phyloP scores from a whole-genome alignment of 1,140 invertebrate species.

The Mizuhopecten yessoensis region DNA sequence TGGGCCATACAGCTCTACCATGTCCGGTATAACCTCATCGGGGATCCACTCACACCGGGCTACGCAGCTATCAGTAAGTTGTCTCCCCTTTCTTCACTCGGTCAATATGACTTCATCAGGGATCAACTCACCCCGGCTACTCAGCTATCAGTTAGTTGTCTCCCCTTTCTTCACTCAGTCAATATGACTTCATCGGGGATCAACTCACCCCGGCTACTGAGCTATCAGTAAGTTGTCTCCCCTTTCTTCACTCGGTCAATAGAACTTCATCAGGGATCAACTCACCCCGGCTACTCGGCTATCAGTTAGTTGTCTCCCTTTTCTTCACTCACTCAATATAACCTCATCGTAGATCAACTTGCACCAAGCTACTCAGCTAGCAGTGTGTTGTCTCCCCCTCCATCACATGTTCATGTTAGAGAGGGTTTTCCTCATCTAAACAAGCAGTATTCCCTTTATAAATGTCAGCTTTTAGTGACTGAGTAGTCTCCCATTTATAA shows the following conservation, averaged over 20 bases:
- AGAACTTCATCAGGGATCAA: slow-evolving; percentile 84
- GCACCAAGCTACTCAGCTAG: no score
- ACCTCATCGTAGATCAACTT: no score
- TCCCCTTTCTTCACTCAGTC: background rate
- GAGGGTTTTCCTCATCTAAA: no score
- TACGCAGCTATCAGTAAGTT: slow-evolving; percentile 83
- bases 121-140: slow-evolving; percentile 85
- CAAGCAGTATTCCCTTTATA: no score
- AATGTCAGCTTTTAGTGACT: no score
- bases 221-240: slow-evolving; percentile 79
- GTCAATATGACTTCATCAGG: slow-evolving; percentile 78
- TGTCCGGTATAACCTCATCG: slow-evolving; percentile 80
- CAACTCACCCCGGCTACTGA: slow-evolving; percentile 84
- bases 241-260: slow-evolving; percentile 32
- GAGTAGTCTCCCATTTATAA: no score
- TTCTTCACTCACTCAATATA: background rate
- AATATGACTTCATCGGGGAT: slow-evolving; percentile 83
- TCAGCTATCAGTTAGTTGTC: slow-evolving; percentile 82
- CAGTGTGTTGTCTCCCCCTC: background rate
- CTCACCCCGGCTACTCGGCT: slow-evolving; percentile 84
- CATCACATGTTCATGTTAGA: no score
- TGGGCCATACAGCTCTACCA: slow-evolving; percentile 83
- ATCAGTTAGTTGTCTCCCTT: slow-evolving; percentile 76
- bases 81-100: background rate
- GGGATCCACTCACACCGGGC: slow-evolving; percentile 84